phyloP scores from a whole-genome alignment of 2,888 invertebrate species.

The Hypercompe scribonia region DNA sequence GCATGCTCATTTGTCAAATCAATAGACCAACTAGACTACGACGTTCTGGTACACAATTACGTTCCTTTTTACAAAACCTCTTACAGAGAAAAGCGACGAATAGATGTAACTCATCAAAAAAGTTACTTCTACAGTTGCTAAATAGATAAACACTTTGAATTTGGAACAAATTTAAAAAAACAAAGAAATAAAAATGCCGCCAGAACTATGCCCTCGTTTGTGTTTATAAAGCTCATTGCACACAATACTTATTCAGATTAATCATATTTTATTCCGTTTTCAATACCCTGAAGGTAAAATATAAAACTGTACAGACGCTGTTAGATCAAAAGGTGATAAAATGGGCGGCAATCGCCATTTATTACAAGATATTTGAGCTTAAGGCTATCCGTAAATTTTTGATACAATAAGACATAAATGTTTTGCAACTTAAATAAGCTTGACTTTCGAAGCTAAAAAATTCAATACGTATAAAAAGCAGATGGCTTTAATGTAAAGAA shows the following conservation, averaged over 20 bases:
- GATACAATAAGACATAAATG: not conserved
- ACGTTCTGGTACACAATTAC: not conserved
- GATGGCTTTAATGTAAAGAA: not conserved
- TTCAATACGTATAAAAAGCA: not conserved
- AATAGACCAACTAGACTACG: not conserved
- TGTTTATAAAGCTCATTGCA: not conserved
- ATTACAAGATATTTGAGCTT: conserved; percentile 1
- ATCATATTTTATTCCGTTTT: not conserved
- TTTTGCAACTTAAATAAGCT: not conserved
- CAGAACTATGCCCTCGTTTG: not conserved
- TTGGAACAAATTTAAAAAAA: not conserved
- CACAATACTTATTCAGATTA: not conserved
- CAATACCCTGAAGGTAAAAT: conserved; percentile 5
- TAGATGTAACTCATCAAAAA: not conserved
- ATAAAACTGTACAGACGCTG: conserved; percentile 10
- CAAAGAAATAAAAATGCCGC: not conserved
- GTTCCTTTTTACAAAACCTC: not conserved
- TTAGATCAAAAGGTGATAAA: conserved; percentile 21
- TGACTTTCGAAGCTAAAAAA: not conserved
- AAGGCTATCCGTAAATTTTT: conserved; percentile 5
- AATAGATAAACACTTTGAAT: not conserved
- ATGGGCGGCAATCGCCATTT: conserved; percentile 14
- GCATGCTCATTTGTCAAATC: too few species aligned
- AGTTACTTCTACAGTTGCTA: not conserved
- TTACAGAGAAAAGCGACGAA: not conserved